Percentiles rank a stretch among this genome's conserved stretches.
These are phyloP conservation scores for Augiades crinisus DNA, from an alignment of 2,888 invertebrate genomes.

Conservation along the genomic window DNA sequence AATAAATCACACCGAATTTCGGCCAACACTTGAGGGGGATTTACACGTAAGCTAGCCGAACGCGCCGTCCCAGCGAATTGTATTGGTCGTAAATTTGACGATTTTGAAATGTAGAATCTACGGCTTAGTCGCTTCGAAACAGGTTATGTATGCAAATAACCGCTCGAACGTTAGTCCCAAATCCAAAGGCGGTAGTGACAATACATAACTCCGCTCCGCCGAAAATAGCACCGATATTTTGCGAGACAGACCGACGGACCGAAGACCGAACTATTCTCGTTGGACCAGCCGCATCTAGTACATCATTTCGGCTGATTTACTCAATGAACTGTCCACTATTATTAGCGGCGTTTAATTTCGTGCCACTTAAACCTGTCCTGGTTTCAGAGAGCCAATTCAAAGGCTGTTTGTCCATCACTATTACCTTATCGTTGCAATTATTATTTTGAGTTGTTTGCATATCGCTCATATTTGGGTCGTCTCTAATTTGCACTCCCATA, in stretches of 20 bases:
- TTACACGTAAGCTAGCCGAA: constrained; percentile 9
- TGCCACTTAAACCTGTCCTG: constrained; percentile 21
- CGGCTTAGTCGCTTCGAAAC: constrained; percentile 24
- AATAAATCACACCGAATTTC: neutral
- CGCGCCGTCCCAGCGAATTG: constrained; percentile 12
- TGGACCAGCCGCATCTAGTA: constrained; percentile 15
- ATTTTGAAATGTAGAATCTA: constrained; percentile 25
- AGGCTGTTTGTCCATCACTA: constrained; percentile 5
- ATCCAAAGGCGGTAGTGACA: constrained; percentile 25
- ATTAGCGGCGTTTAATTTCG: constrained; percentile 21
- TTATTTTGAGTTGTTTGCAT: neutral
- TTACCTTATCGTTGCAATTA: constrained; percentile 4
- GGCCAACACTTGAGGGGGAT: constrained; percentile 8
- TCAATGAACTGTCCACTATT: constrained; percentile 21
- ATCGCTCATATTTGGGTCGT: neutral
- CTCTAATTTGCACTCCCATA: too few relatives aligned
- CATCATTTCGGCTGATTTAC: constrained; percentile 24
- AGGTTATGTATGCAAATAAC: constrained; percentile 27
- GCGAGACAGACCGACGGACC: constrained; percentile 22
- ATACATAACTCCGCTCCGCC: constrained; percentile 21
- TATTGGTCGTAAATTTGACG: constrained; percentile 26
- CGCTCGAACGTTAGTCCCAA: constrained; percentile 24
- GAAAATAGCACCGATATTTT: constrained; percentile 25
- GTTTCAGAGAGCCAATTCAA: constrained; percentile 14
- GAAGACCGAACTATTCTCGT: constrained; percentile 17